Conservation (phyloP, 2,797 vertebrate genomes). For the Pempheris klunzingeri region DNA sequence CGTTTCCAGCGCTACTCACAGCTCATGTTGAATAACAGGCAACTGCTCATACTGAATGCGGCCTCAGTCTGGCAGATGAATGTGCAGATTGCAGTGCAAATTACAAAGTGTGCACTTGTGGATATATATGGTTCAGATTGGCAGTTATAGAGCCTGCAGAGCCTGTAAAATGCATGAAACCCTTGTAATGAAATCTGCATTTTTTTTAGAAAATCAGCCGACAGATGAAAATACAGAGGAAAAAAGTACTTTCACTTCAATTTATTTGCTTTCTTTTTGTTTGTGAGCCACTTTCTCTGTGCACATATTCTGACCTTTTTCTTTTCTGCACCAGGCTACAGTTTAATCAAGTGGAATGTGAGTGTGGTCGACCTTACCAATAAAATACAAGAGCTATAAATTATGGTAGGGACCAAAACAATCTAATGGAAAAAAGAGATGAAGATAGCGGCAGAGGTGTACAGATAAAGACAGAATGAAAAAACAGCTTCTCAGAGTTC, state of each 20-base stretch:
- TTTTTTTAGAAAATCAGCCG: conserved; percentile 25
- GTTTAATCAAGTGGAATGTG: conserved; percentile 67
- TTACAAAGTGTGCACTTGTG: conserved; percentile 39
- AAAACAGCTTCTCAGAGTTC: conserved; percentile 23
- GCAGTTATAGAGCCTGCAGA: conserved; percentile 22
- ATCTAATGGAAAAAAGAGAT: conserved; percentile 58
- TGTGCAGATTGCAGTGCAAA: conserved; percentile 56
- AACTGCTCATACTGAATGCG: conserved; percentile 41
- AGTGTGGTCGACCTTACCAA: conserved; percentile 59
- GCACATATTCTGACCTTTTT: conserved; percentile 63
- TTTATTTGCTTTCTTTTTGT: conserved; percentile 40
- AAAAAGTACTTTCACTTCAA: conserved; percentile 26
- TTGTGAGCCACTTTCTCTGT: conserved; percentile 37
- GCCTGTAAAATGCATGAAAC: conserved; percentile 34
- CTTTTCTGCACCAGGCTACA: conserved; percentile 52
- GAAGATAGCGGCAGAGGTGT: conserved; percentile 43
- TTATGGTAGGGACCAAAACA: conserved; percentile 62
- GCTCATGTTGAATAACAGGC: conserved; percentile 47
- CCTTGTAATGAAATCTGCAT: conserved; percentile 22
- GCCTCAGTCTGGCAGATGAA: conserved; percentile 39
- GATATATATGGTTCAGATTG: conserved; percentile 16
- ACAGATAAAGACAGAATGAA: conserved; percentile 38
- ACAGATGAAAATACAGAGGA: conserved; percentile 17
- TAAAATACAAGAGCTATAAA: conserved; percentile 68
- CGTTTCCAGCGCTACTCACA: conserved; percentile 38